Base-by-base conservation (phyloP, 2,888 invertebrate genomes). In the Drosophila infuscata region DNA sequence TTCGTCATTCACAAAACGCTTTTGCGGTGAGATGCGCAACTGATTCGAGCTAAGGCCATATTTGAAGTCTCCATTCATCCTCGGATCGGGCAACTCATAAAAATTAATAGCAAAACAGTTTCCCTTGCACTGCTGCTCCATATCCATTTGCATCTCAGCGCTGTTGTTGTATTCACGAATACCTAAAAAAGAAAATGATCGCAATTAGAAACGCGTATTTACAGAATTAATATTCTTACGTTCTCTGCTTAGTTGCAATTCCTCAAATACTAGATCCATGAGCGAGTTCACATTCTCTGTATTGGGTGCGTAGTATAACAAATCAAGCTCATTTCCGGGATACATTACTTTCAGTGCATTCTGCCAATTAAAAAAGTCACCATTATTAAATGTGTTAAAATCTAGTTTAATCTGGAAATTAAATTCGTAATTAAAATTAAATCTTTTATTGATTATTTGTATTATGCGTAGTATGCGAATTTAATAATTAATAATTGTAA, bases 11-110 rank as follows among this genome's bases (percentile, higher is more conserved):
- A 93, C 89, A 76, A 86, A 92, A 2, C 89, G 87, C 0, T 91
- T 79, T 51, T 92, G 85, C 0, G 94, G 94, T 8, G 91, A 88
- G 65, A 93, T 93, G 1, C 91, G 79, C 5, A 86, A 81, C 17
- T 82, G 79, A 48, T 93, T 93, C 70, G 94, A 93, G 5, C 94
- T 93, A 29, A 95, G 93, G 0, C 94, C 94, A 86, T 95, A 95
- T 3, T 79, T 89, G 0, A 89, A 70, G 1, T 33, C 36, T 0
- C 73, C 77, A 6, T 3, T 20, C 3, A 8, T 3, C 11, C 60
- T 49, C 2, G 54, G 49, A 4, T 70, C 59, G 0, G 91, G 82
- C 46, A 89, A 70, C 11, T 80, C 49, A 25, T 88, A 53, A 57
- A 91, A 92, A 59, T 81, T 25, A 4, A 92, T 83, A 2, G 87